Conservation (phyloP, 2,113 vertebrate species). For the Hystrix brachyura region DNA sequence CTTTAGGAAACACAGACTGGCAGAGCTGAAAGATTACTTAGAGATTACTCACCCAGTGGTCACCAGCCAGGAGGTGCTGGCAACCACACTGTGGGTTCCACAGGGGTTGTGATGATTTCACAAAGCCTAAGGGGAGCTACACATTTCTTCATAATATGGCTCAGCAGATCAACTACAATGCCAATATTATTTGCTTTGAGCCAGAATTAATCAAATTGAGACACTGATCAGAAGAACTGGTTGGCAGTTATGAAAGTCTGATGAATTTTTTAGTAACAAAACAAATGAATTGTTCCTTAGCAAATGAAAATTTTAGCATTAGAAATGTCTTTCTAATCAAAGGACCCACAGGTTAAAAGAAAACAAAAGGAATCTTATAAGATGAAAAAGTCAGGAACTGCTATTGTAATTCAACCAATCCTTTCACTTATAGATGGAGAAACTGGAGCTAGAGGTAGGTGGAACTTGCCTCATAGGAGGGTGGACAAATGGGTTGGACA, state of each 20-base stretch:
- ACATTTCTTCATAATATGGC: slow-evolving; percentile 15
- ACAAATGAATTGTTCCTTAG: slow-evolving; percentile 20
- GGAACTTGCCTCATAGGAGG: slow-evolving; percentile 5
- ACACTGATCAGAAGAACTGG: slow-evolving; percentile 50
- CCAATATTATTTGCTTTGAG: slow-evolving; percentile 52
- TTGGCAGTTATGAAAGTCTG: slow-evolving; percentile 22
- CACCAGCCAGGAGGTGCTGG: slow-evolving; percentile 45
- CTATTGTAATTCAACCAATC: not conserved
- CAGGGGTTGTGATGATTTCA: slow-evolving; percentile 23
- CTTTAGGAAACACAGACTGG: slow-evolving; percentile 76
- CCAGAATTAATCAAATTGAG: slow-evolving; percentile 31
- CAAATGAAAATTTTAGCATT: slow-evolving; percentile 41
- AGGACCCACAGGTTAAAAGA: slow-evolving; percentile 10
- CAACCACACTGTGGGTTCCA: slow-evolving; percentile 11
- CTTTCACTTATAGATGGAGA: not conserved
- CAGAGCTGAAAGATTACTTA: slow-evolving; percentile 67
- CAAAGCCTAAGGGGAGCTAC: slow-evolving; percentile 7
- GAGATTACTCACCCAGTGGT: slow-evolving; percentile 62
- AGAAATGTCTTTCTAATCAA: slow-evolving; percentile 32
- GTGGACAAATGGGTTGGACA: not conserved
- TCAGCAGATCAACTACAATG: slow-evolving; percentile 43
- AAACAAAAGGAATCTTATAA: not conserved
- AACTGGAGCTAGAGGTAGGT: not conserved
- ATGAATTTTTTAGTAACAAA: not conserved
- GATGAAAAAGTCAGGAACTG: not conserved